These are phyloP conservation scores for Iselma pallidipennis DNA, from an alignment of 2,888 invertebrate species.

Conservation along the genomic window DNA sequence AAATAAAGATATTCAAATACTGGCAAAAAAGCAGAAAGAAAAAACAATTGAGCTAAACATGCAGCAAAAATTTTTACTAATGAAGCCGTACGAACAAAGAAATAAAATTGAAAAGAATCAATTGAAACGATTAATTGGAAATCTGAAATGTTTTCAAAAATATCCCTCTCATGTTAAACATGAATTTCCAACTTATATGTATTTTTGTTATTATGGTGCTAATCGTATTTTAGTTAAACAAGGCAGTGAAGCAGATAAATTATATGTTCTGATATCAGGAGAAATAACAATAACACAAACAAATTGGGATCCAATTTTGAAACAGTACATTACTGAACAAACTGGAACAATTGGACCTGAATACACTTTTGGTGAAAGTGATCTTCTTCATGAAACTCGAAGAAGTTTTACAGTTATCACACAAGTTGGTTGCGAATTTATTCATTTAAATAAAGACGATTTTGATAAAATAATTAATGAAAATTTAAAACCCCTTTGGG, in stretches of 20 bases:
- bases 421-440: conserved; percentile 64
- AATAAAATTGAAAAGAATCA: conserved; percentile 65
- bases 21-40: not conserved
- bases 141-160: conserved; percentile 64
- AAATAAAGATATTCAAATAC: not conserved
- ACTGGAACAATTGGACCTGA: conserved; percentile 62
- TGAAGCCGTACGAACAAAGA: conserved; percentile 60
- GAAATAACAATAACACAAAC: conserved; percentile 60
- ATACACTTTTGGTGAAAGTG: conserved; percentile 70
- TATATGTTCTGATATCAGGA: conserved; percentile 70
- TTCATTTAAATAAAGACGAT: conserved; percentile 65
- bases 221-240: conserved; percentile 66
- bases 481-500: conserved; percentile 65
- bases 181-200: conserved; percentile 63
- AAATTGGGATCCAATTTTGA: conserved; percentile 59
- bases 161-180: conserved; percentile 65
- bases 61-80: conserved; percentile 53
- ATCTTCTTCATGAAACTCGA: conserved; percentile 63
- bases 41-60: not conserved
- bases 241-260: conserved; percentile 60
- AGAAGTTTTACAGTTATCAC: conserved; percentile 66
- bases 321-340: conserved; percentile 56
- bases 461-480: conserved; percentile 65
- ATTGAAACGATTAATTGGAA: conserved; percentile 62
- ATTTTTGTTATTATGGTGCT: conserved; percentile 65